Percentiles rank a stretch among this genome's conserved stretches.
phyloP scores from a whole-genome alignment of 2,797 vertebrate genomes.

The Lateolabrax maculatus region DNA sequence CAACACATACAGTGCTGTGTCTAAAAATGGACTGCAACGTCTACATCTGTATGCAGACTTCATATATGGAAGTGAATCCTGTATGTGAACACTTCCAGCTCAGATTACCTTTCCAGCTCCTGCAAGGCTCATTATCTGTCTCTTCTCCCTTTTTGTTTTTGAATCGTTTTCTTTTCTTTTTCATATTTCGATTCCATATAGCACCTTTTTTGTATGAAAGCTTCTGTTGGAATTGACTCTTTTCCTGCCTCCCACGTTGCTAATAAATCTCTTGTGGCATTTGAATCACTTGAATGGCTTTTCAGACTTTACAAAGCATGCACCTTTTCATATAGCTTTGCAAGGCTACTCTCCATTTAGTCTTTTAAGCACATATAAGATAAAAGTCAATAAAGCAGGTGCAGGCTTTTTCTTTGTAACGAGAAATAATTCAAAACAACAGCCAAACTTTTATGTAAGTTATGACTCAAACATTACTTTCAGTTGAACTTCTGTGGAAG shows the following conservation, averaged over 20 bases:
- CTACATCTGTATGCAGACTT: conserved; percentile 21
- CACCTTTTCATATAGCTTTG: conserved; percentile 3
- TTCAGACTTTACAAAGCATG: conserved; percentile 29
- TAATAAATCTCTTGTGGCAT: conserved; percentile 28
- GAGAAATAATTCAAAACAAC: neutral
- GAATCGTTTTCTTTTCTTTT: neutral
- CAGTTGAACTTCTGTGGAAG: conserved; percentile 21
- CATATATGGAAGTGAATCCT: conserved; percentile 44
- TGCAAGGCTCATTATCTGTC: neutral
- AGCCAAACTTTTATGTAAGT: neutral
- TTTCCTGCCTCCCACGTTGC: conserved; percentile 4
- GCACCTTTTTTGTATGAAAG: neutral
- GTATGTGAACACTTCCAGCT: neutral
- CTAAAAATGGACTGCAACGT: conserved; percentile 59
- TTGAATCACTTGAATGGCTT: conserved; percentile 31
- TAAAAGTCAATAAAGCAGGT: neutral
- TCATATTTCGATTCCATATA: neutral
- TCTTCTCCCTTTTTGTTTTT: neutral
- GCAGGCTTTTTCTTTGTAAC: neutral
- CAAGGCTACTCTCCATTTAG: conserved; percentile 17
- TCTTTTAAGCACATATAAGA: neutral
- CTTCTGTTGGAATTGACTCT: neutral
- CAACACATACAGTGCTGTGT: conserved; percentile 5
- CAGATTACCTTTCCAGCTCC: neutral
- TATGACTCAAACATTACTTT: neutral